Evolutionary conservation across 2,113 vertebrate species (phyloP).

Genomic region (Ancistrus triradiatus): DNA sequence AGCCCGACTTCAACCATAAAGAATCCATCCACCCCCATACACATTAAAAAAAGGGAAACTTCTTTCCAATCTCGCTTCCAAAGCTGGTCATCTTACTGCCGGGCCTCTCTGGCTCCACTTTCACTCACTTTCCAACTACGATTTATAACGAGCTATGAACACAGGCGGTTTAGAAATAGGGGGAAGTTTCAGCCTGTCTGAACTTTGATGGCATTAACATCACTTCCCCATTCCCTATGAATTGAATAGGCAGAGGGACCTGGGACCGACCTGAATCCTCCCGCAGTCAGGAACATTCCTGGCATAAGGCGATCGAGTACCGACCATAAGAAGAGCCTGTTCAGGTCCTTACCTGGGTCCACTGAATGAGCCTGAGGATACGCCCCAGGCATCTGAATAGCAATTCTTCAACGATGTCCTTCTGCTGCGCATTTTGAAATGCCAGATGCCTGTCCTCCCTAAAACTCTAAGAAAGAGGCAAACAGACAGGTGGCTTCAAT

Average conservation of each 20-base stretch:
- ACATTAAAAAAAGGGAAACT: too few relatives aligned
- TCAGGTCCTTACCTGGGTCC: constrained; percentile 82
- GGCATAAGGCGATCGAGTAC: neutral
- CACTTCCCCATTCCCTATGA: constrained; percentile 26
- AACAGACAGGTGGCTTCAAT: too few relatives aligned
- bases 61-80: too few relatives aligned
- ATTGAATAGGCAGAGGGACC: neutral
- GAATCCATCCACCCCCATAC: too few relatives aligned
- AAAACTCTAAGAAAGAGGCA: neutral
- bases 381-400: constrained; percentile 92
- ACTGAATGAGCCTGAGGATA: constrained; percentile 92
- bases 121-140: neutral
- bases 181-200: neutral
- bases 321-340: neutral
- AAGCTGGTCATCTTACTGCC: too few relatives aligned
- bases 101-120: neutral
- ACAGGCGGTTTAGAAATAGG: neutral
- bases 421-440: constrained; percentile 80
- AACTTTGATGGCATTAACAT: neutral
- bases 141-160: too few relatives aligned
- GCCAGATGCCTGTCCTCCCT: constrained; percentile 13
- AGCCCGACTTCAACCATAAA: too few relatives aligned
- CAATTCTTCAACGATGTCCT: constrained; percentile 96
- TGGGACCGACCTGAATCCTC: neutral
- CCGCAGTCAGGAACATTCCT: neutral